These are phyloP conservation scores for Chloroclysta siterata DNA, from an alignment of 2,888 invertebrate species.

Conservation along the genomic window DNA sequence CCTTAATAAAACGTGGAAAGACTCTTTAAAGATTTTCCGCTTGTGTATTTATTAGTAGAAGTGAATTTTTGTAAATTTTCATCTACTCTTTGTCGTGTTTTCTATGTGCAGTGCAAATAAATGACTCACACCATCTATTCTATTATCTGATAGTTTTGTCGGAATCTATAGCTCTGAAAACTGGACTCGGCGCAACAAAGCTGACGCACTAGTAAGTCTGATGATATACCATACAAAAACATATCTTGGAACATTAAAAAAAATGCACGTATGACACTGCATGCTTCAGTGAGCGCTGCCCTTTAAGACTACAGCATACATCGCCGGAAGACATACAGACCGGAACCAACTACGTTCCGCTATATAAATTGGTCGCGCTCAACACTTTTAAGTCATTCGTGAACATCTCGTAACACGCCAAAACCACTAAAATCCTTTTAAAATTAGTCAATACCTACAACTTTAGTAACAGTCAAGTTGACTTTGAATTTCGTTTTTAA, in stretches of 20 bases:
- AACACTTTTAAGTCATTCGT: slow-evolving; percentile 33
- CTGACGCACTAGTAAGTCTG: not conserved
- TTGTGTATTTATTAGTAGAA: no score
- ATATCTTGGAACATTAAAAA: not conserved
- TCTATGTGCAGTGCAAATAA: no score
- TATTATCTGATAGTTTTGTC: not conserved
- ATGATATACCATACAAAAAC: not conserved
- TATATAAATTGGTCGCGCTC: slow-evolving; percentile 55
- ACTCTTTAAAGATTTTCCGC: no score
- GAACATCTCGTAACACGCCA: slow-evolving; percentile 28
- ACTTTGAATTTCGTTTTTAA: slow-evolving; percentile 20
- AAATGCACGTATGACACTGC: not conserved
- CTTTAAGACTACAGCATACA: slow-evolving; percentile 15
- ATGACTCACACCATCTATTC: no score
- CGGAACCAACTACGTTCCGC: slow-evolving; percentile 37
- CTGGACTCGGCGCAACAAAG: not conserved
- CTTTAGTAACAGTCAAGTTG: slow-evolving; percentile 8
- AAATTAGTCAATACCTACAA: slow-evolving; percentile 20
- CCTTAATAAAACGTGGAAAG: not conserved
- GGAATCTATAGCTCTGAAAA: not conserved
- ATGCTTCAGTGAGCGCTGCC: slow-evolving; percentile 7
- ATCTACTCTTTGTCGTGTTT: no score
- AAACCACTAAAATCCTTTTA: slow-evolving; percentile 14
- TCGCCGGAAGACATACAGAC: slow-evolving; percentile 58
- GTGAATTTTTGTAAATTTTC: no score